Percentiles rank a stretch among this genome's conserved stretches.
Evolutionary conservation across 2,888 invertebrate genomes (phyloP).

Genomic region (Watsonalla binaria): DNA sequence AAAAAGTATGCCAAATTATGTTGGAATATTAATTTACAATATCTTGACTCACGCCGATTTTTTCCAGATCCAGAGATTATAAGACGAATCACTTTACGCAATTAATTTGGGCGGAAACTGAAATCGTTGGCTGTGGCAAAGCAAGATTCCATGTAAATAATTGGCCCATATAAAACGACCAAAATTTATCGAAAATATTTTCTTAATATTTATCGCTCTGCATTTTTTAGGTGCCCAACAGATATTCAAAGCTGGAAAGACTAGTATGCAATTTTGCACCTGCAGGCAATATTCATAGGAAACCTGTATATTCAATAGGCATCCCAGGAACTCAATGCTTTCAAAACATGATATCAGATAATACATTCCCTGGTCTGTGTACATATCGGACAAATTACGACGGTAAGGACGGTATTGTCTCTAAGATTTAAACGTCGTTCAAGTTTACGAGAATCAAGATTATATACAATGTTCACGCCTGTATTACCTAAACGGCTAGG

Average conservation of each 20-base stretch:
- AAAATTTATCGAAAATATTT: background rate
- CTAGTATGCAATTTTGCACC: slow-evolving; percentile 67
- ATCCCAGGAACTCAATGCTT: slow-evolving; percentile 57
- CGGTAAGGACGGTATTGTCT: slow-evolving; percentile 8
- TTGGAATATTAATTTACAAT: background rate
- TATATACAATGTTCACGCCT: too few species aligned
- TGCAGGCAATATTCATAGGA: slow-evolving; percentile 51
- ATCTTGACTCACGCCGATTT: background rate
- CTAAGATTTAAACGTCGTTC: background rate
- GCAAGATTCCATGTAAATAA: slow-evolving; percentile 57
- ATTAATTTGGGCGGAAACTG: slow-evolving; percentile 65
- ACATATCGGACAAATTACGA: slow-evolving; percentile 8
- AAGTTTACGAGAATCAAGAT: too few species aligned
- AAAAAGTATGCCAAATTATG: too few species aligned
- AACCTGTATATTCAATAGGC: slow-evolving; percentile 58
- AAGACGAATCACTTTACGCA: slow-evolving; percentile 58
- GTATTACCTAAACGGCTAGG: too few species aligned
- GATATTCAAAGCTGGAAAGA: slow-evolving; percentile 42
- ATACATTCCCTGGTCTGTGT: slow-evolving; percentile 41
- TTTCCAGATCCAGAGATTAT: slow-evolving; percentile 40
- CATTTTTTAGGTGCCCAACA: slow-evolving; percentile 31
- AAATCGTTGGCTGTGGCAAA: slow-evolving; percentile 61
- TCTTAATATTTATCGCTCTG: slow-evolving; percentile 4
- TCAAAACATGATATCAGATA: slow-evolving; percentile 33
- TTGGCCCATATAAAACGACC: background rate